These are phyloP conservation scores for Perca fluviatilis DNA, from an alignment of 2,113 vertebrate species.

Conservation along the genomic window DNA sequence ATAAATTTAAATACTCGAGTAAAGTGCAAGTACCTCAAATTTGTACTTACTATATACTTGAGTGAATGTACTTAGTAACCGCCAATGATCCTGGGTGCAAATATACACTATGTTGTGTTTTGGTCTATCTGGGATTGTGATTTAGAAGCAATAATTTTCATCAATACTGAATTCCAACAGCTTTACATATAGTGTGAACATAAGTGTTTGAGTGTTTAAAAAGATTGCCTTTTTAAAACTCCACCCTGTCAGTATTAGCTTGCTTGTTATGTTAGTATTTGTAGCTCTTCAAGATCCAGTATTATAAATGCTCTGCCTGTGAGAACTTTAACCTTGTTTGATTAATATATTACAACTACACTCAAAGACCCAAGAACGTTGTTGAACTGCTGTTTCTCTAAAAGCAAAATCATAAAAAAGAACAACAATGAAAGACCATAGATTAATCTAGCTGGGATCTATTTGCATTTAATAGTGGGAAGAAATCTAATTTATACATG, in stretches of 20 bases:
- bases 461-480: not conserved
- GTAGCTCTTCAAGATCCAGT: not conserved
- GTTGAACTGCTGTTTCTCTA: not conserved
- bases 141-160: too few species aligned
- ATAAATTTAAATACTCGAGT: too few species aligned
- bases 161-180: too few species aligned
- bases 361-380: not conserved
- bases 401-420: not conserved
- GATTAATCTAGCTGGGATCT: not conserved
- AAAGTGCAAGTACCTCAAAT: too few species aligned
- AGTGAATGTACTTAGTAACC: too few species aligned
- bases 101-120: too few species aligned
- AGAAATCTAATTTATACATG: constrained; percentile 9
- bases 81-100: too few species aligned
- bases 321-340: not conserved
- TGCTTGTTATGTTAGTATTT: not conserved
- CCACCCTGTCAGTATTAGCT: not conserved
- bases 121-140: too few species aligned
- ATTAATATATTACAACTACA: not conserved
- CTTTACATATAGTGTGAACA: too few species aligned
- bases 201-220: not conserved
- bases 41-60: too few species aligned
- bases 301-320: not conserved
- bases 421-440: not conserved
- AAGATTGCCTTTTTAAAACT: not conserved